Percentiles rank a stretch among this genome's conserved stretches.
Conservation (phyloP, 2,797 vertebrate species). For the Anguilla marmorata region DNA sequence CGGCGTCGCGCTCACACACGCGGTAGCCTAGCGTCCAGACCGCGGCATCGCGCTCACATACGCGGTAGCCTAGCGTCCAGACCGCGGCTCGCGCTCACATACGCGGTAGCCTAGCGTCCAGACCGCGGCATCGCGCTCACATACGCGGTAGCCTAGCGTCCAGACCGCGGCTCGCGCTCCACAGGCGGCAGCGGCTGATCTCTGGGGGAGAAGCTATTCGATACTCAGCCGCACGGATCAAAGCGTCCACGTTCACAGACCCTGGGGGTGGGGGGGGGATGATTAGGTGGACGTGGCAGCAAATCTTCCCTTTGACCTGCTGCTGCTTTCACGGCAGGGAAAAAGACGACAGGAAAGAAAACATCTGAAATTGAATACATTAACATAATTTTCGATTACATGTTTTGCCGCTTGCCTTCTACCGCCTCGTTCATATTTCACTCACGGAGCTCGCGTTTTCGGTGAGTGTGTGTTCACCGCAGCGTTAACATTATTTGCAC, state of each 20-base stretch:
- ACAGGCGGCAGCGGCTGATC: background rate
- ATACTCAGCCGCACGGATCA: background rate
- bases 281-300: background rate
- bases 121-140: too few relatives aligned
- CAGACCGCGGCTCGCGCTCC: background rate
- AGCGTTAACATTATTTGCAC: too few relatives aligned
- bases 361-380: background rate
- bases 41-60: too few relatives aligned
- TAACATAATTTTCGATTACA: background rate
- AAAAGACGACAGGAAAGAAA: background rate
- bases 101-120: too few relatives aligned
- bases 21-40: too few relatives aligned
- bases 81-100: too few relatives aligned
- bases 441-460: too few relatives aligned
- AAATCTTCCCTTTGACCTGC: background rate
- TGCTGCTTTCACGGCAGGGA: conserved; percentile 26
- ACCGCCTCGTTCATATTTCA: too few relatives aligned
- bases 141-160: too few relatives aligned
- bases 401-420: background rate
- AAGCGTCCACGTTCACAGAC: background rate
- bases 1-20: too few relatives aligned
- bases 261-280: background rate
- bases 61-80: too few relatives aligned
- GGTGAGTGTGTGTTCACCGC: too few relatives aligned
- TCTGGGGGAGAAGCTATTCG: background rate